Conservation (phyloP, 2,113 vertebrate genomes). For the Esox niger region DNA sequence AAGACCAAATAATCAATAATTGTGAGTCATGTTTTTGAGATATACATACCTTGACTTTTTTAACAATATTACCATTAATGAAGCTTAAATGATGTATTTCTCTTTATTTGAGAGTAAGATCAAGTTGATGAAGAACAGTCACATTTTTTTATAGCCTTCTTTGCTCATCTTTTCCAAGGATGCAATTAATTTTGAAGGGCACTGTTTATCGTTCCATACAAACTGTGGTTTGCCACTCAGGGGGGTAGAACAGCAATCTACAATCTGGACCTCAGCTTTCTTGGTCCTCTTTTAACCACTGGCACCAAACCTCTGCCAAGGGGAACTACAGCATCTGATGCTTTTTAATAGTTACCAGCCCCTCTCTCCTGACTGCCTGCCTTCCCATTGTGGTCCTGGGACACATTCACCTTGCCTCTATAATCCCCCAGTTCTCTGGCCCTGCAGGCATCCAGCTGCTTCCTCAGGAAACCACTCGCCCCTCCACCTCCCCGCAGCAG, state of each 20-base stretch:
- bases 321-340: constrained; percentile 3
- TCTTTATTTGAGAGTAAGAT: no score
- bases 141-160: no score
- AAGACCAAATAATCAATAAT: no score
- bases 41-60: no score
- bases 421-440: constrained; percentile 44
- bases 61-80: no score
- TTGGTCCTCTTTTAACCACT: constrained; percentile 5
- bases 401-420: constrained; percentile 57
- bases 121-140: no score
- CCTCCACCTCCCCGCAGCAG: constrained; percentile 29
- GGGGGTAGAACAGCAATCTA: constrained; percentile 4
- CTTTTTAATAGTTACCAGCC: constrained; percentile 17
- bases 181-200: no score
- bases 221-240: constrained; percentile 16
- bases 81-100: no score
- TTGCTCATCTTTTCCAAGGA: no score
- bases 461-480: constrained; percentile 64
- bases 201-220: background rate
- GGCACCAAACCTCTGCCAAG: constrained; percentile 5
- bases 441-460: constrained; percentile 67
- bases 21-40: no score
- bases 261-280: constrained; percentile 21
- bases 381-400: constrained; percentile 37
- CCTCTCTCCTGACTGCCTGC: background rate